A percentile compares a stretch with the other conserved stretches of the same genome.
These are phyloP conservation scores for Thamnaconus septentrionalis DNA, from an alignment of 2,113 vertebrate species.

Conservation along the genomic window DNA sequence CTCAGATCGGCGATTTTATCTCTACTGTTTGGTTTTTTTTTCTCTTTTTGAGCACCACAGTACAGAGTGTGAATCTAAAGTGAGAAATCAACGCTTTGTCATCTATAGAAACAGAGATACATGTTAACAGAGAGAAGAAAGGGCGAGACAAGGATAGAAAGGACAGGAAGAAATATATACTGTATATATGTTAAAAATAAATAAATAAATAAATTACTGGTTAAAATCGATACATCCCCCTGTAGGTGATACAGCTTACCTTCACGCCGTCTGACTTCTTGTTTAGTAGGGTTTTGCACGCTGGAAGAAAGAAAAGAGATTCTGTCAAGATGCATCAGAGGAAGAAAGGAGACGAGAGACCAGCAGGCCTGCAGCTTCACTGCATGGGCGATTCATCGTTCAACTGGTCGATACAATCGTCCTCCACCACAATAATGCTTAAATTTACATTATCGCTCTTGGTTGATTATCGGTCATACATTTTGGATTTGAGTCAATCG, in stretches of 20 bases:
- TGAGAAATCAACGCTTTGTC: neutral
- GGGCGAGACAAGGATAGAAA: neutral
- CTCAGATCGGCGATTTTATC: neutral
- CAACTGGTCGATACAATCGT: no score
- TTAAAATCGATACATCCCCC: neutral
- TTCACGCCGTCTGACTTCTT: conserved; percentile 99
- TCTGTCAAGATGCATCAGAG: neutral
- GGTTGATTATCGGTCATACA: no score
- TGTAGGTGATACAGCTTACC: conserved; percentile 74
- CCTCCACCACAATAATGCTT: no score
- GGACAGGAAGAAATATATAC: conserved; percentile 1
- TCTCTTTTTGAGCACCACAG: conserved; percentile 14
- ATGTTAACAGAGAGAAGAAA: conserved; percentile 15
- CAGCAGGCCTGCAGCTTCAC: neutral
- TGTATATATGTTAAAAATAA: conserved; percentile 22
- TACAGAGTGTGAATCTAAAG: conserved; percentile 2
- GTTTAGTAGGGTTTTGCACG: conserved; percentile 96
- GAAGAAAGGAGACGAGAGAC: neutral
- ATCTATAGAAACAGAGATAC: conserved; percentile 11
- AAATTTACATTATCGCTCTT: no score
- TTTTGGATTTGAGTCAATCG: no score
- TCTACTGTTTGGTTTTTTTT: no score
- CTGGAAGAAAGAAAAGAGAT: conserved; percentile 77
- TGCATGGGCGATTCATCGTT: no score
- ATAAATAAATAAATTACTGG: no score